Conservation (phyloP, 2,113 vertebrate species). For the Mystacornis crossleyi region DNA sequence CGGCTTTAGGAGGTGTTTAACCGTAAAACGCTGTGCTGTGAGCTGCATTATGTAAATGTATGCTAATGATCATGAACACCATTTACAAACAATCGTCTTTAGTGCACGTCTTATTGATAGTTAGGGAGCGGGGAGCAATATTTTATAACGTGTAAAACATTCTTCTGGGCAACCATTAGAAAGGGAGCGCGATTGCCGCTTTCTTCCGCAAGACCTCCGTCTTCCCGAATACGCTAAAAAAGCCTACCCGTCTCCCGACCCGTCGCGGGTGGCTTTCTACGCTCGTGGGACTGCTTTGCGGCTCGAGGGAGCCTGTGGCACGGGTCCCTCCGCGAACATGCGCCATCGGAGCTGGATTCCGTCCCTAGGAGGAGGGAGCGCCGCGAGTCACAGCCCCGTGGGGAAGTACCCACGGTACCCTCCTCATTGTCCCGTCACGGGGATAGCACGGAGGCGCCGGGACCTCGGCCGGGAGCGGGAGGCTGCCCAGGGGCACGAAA, state of each 20-base stretch:
- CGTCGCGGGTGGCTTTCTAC: not conserved
- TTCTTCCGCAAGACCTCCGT: not conserved
- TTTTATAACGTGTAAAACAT: not conserved
- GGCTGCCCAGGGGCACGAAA: not conserved
- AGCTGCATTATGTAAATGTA: conserved; percentile 63
- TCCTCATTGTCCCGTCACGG: not conserved
- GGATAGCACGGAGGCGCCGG: not conserved
- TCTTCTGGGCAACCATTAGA: not conserved
- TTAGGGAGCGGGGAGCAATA: conserved; percentile 12
- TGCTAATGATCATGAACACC: conserved; percentile 45
- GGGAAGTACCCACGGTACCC: not conserved
- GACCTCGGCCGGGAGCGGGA: not conserved
- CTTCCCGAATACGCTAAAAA: not conserved
- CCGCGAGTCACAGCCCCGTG: not conserved
- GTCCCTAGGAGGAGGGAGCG: not conserved
- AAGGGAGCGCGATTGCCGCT: not conserved
- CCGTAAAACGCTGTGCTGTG: not conserved
- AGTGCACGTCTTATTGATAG: conserved; percentile 56
- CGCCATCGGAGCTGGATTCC: not conserved
- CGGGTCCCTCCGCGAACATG: too few relatives aligned
- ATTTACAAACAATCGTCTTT: conserved; percentile 62
- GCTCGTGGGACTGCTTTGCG: not conserved
- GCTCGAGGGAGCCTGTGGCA: accelerated
- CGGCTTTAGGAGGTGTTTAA: not conserved
- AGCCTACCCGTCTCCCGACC: accelerated